Evolutionary conservation across 2,888 invertebrate species (phyloP), one percentile per base, ranked within the genome.

Genomic region (Acrocyrtus sp.): DNA sequence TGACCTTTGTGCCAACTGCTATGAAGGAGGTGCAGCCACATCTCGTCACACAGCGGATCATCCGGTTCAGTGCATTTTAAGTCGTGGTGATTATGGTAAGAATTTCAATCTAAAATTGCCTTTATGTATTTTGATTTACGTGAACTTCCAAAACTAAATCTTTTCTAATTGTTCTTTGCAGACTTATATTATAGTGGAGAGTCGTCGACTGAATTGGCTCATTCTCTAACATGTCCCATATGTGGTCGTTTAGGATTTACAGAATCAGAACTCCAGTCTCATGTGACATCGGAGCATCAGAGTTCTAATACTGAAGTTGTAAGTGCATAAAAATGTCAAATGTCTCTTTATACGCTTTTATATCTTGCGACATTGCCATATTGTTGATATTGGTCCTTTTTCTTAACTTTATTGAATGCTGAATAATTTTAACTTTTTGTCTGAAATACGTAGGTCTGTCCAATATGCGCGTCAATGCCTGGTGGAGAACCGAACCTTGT

Each of bases 21-120:
- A 94, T 86, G 96, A 98, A 85, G 91, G 91, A 82, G 94, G 94
- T 83, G 93, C 93, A 80, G 93, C 92, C 78, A 94, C 93, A 82
- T 93, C 94, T 81, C 90, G 95, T 83, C 98, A 99, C 86, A 92
- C 94, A 81, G 92, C 93, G 82, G 96, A 96, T 86, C 98, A 99
- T 88, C 96, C 98, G 72, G 96, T 99, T 94, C 98, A 99, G 88
- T 98, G 98, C 86, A 97, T 98, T 83, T 90, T 98, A 84, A 97
- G 98, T 82, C 90, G 96, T 86, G 90, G 94, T 85, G 98, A 98
- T 87, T 96, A 94, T 89, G 97, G 94, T 94, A 86, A 88, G 67
- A 10, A 4, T 12, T 19, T 39, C 39, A 24, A 27, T 2, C 17
- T n/a, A 53, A n/a, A 53, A 53, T 27, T 4, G n/a, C 1, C 39